Evolutionary conservation across 2,888 invertebrate genomes (phyloP), one percentile per base, ranked within the genome.

Genomic region (Chelonus formosanus): DNA sequence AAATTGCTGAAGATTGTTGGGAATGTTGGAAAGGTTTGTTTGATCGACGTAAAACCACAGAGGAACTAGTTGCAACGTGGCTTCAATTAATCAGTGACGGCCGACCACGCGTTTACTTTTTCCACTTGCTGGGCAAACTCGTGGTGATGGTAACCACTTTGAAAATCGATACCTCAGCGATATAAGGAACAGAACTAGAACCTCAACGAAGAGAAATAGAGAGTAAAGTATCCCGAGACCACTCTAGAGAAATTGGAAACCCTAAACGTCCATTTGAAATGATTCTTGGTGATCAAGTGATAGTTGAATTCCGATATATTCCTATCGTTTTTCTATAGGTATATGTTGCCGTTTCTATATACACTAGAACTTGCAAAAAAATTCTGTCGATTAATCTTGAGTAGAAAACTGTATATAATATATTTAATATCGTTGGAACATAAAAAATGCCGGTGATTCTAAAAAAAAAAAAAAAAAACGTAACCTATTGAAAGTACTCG

Each of bases 231-330:
- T 43, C 40, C 34, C 31, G 35, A 34, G 59, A 60, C 50, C 65
- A 70, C 67, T 67, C 65, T 47, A 65, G 65, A 63, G 48, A 60
- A 70, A 67, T 67, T 70, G 60, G 56, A 67, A 67, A 65, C 64
- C 57, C 53, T 48, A 62, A 65, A 65, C 44, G 69, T 56, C 67
- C 58, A 67, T 67, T 67, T 65, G 53, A 53, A 67, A 65, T 67
- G 69, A 65, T 65, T 43, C 67, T 44, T 54, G 54, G 50, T 65
- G 67, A 69, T 69, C 65, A 63, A 69, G 35, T 34, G 59, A 31
- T 67, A 50, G 60, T 53, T 55, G 45, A 54, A 61, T 58, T 60
- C 57, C 32, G 58, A 61, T 55, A 53, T 45, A 10, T 50, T 67
- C 48, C 43, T 36, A 52, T 47, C 32, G 52, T 32, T 52, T 52